A percentile compares a stretch with the other conserved stretches of the same genome.
Conservation (phyloP, 92 coral and sea anemone genomes). For the Phenganax stokvisi region DNA sequence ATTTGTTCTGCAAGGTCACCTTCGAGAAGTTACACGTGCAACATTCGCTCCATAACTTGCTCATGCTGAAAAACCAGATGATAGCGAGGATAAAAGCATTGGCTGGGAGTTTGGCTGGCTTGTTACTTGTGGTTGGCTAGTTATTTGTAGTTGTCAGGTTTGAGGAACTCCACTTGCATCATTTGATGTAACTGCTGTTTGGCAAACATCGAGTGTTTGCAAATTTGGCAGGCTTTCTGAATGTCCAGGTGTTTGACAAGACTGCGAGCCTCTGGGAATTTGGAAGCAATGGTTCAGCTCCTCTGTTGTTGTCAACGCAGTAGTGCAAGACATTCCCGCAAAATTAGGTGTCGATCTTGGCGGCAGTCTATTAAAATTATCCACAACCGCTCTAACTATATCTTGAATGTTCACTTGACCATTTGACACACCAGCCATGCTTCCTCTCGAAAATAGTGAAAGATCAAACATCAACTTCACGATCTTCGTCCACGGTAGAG, state of each 20-base stretch:
- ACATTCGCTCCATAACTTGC: neutral
- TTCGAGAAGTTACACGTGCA: too few relatives aligned
- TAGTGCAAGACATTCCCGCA: neutral
- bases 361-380: neutral
- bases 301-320: too few relatives aligned
- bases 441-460: neutral
- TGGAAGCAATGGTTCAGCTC: too few relatives aligned
- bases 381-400: neutral
- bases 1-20: too few relatives aligned
- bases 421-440: neutral
- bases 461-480: neutral
- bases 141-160: neutral
- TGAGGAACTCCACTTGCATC: neutral
- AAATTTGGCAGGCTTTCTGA: too few relatives aligned
- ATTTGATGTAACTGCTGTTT: too few relatives aligned
- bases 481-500: too few relatives aligned
- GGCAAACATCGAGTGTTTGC: too few relatives aligned
- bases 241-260: too few relatives aligned
- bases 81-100: neutral
- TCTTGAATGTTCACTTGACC: neutral
- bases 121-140: neutral
- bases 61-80: neutral
- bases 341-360: neutral
- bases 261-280: too few relatives aligned
- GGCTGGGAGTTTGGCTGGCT: neutral